These are phyloP conservation scores for Drosophila simulans DNA, from an alignment of 1,140 invertebrate species.

Conservation along the genomic window DNA sequence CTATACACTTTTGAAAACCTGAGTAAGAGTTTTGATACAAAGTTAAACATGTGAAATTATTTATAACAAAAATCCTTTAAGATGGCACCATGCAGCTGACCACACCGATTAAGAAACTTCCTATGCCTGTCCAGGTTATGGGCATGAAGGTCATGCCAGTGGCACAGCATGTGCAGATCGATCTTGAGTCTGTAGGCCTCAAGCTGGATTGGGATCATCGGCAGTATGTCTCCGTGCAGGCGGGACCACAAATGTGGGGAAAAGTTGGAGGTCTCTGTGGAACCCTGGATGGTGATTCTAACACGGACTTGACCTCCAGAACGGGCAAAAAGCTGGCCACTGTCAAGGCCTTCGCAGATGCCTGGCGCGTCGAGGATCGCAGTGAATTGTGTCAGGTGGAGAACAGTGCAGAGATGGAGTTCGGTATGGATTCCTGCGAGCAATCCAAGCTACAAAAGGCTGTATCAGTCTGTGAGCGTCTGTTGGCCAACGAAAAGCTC, in stretches of 20 bases:
- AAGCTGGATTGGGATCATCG: constrained; percentile 91
- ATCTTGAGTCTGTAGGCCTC: constrained; percentile 88
- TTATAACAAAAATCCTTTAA: constrained; percentile 12
- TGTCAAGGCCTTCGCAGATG: constrained; percentile 85
- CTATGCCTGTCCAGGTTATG: constrained; percentile 89
- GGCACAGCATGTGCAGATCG: constrained; percentile 88
- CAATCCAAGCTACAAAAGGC: constrained; percentile 85
- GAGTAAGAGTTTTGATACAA: constrained; percentile 75
- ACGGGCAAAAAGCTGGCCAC: constrained; percentile 85
- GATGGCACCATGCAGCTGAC: constrained; percentile 86
- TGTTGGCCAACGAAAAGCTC: constrained; percentile 88
- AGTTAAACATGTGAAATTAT: background rate
- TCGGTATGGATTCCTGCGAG: constrained; percentile 67
- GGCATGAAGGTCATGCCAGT: constrained; percentile 89
- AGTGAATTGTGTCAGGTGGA: constrained; percentile 73
- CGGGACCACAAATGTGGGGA: constrained; percentile 89
- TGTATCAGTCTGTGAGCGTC: constrained; percentile 87
- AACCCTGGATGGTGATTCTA: constrained; percentile 88
- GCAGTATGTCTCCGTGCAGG: constrained; percentile 88
- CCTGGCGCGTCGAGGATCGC: constrained; percentile 86
- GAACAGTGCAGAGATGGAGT: constrained; percentile 69
- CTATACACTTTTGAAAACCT: constrained; percentile 87
- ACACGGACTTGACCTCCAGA: constrained; percentile 89
- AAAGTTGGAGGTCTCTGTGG: constrained; percentile 93
- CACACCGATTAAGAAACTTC: constrained; percentile 85